A percentile compares a stretch with the other conserved stretches of the same genome.
Evolutionary conservation across 2,113 vertebrate genomes (phyloP).

Genomic region (Ameiurus melas): DNA sequence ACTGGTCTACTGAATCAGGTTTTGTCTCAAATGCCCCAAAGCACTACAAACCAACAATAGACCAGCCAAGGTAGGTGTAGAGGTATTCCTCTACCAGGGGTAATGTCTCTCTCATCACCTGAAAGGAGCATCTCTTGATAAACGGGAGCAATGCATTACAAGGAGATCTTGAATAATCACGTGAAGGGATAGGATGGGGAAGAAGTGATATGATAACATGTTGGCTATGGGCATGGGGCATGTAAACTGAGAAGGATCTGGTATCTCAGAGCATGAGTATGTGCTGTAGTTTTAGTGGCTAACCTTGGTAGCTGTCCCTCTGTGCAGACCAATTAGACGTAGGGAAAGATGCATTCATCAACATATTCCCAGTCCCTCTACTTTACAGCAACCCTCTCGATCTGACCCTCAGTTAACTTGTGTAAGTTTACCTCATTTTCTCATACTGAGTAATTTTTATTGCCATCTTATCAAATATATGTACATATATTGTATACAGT

Average conservation of each 20-base stretch:
- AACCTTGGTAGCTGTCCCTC: slow-evolving; percentile 34
- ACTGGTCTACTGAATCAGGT: not conserved
- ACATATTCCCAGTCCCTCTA: not conserved
- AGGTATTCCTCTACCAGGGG: not conserved
- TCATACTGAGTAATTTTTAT: not conserved
- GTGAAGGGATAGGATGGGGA: too few species aligned
- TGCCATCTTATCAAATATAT: not conserved
- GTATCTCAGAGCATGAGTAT: slow-evolving; percentile 20
- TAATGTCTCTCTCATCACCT: not conserved
- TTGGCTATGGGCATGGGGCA: too few species aligned
- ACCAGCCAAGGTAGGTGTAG: not conserved
- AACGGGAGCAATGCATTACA: too few species aligned
- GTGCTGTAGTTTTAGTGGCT: slow-evolving; percentile 21
- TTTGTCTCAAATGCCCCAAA: not conserved
- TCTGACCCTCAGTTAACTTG: not conserved
- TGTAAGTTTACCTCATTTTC: not conserved
- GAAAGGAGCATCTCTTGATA: too few species aligned
- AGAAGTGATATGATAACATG: too few species aligned
- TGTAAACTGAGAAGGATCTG: too few species aligned
- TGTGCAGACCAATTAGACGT: slow-evolving; percentile 34
- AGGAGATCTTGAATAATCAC: too few species aligned
- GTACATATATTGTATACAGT: not conserved
- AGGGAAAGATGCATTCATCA: not conserved
- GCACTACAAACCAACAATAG: not conserved
- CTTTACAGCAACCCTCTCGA: not conserved